Conservation (phyloP, 2,888 invertebrate genomes). For the Microplitis deprimator region DNA sequence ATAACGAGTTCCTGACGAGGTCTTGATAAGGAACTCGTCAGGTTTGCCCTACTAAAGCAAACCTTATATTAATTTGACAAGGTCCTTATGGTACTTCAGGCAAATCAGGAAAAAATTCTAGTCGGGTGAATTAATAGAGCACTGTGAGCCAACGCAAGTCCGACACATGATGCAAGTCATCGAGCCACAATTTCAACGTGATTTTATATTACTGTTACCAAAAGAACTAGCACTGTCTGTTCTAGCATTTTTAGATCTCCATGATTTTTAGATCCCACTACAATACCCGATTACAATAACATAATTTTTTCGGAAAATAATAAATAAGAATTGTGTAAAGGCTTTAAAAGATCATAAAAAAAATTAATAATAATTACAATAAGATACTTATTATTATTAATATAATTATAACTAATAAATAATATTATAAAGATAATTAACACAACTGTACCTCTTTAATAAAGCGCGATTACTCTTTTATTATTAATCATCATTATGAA, state of each 20-base stretch:
- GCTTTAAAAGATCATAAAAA: slow-evolving; percentile 11
- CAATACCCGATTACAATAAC: slow-evolving; percentile 34
- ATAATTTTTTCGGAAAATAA: not conserved
- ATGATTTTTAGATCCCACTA: too few species aligned
- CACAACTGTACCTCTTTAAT: slow-evolving; percentile 4
- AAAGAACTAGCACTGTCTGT: slow-evolving; percentile 96
- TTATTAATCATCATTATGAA: slow-evolving; percentile 1
- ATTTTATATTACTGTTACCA: slow-evolving; percentile 96
- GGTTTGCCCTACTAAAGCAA: too few species aligned
- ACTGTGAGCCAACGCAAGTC: slow-evolving; percentile 93
- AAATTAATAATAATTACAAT: not conserved
- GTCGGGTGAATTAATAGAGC: slow-evolving; percentile 87
- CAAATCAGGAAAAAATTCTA: too few species aligned
- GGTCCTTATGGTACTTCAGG: too few species aligned
- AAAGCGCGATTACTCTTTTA: slow-evolving; percentile 1
- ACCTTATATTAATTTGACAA: too few species aligned
- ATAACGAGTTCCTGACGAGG: too few species aligned
- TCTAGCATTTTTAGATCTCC: slow-evolving; percentile 91
- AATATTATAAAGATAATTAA: not conserved
- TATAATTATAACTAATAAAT: too few species aligned
- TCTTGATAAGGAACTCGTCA: too few species aligned
- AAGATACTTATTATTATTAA: not conserved
- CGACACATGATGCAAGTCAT: slow-evolving; percentile 98
- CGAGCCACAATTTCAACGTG: slow-evolving; percentile 97
- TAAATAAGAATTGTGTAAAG: slow-evolving; percentile 3